A percentile compares a stretch with the other conserved stretches of the same genome.
phyloP scores from a whole-genome alignment of 2,888 invertebrate genomes.

The Autographa gamma region DNA sequence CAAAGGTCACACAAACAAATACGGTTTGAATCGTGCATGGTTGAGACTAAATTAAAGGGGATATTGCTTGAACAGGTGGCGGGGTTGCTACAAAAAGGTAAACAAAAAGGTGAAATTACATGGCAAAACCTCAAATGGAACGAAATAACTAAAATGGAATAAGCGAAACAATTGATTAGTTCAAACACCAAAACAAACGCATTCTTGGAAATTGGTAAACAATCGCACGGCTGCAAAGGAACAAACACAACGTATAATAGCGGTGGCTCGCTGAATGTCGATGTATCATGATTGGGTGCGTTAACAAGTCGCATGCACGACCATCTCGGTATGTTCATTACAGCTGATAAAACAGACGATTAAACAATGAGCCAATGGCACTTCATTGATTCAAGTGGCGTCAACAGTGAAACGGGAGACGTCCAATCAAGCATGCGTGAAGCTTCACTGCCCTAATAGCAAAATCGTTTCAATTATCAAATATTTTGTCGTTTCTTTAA shows the following conservation, averaged over 20 bases:
- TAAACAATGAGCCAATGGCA: slow-evolving; percentile 85
- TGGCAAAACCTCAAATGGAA: slow-evolving; percentile 17
- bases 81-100: slow-evolving; percentile 24
- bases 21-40: slow-evolving; percentile 22
- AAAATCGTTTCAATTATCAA: slow-evolving; percentile 55
- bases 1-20: slow-evolving; percentile 47
- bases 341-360: slow-evolving; percentile 86
- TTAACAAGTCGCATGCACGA: slow-evolving; percentile 60
- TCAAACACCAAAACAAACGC: slow-evolving; percentile 35
- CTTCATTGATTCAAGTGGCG: slow-evolving; percentile 86
- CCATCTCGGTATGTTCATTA: slow-evolving; percentile 70
- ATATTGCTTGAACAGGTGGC: slow-evolving; percentile 45
- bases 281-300: slow-evolving; percentile 58
- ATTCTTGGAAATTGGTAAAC: slow-evolving; percentile 42
- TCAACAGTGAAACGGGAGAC: slow-evolving; percentile 79
- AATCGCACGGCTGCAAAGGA: slow-evolving; percentile 25
- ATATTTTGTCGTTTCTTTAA: slow-evolving; percentile 42
- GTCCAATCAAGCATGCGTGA: slow-evolving; percentile 74
- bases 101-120: slow-evolving; percentile 30
- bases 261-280: slow-evolving; percentile 25
- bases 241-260: slow-evolving; percentile 30
- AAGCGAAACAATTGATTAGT: slow-evolving; percentile 28
- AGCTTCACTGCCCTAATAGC: slow-evolving; percentile 49
- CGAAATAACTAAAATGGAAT: slow-evolving; percentile 33
- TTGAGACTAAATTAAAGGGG: slow-evolving; percentile 37